Percentiles rank a stretch among this genome's conserved stretches.
These are phyloP conservation scores for Anaspis maculata DNA, from an alignment of 2,888 invertebrate species.

Conservation along the genomic window DNA sequence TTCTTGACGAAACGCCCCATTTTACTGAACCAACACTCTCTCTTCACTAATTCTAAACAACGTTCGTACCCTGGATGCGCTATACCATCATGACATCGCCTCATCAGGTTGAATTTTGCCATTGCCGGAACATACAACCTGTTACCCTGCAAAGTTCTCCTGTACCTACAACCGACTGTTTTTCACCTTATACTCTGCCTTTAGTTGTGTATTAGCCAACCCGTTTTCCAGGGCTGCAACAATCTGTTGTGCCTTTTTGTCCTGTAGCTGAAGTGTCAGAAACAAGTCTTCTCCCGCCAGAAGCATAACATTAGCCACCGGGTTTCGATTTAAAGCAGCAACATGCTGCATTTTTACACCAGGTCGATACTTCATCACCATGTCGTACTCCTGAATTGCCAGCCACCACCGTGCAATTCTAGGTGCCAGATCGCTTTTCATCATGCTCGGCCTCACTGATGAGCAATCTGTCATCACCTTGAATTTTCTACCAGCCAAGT, in stretches of 20 bases:
- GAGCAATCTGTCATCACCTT: neutral
- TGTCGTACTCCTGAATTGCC: neutral
- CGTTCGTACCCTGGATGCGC: slow-evolving; percentile 22
- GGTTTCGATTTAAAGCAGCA: slow-evolving; percentile 14
- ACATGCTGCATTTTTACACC: slow-evolving; percentile 15
- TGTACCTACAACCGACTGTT: slow-evolving; percentile 2
- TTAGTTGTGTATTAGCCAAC: neutral
- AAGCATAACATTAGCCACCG: neutral
- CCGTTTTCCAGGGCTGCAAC: slow-evolving; percentile 1
- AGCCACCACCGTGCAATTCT: slow-evolving; percentile 1
- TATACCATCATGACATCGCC: slow-evolving; percentile 26
- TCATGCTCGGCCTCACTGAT: neutral
- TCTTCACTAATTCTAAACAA: no score
- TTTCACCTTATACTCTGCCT: neutral
- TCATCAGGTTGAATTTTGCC: slow-evolving; percentile 22
- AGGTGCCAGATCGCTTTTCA: neutral
- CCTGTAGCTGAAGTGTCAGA: slow-evolving; percentile 18
- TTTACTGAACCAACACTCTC: slow-evolving; percentile 5
- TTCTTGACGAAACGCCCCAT: slow-evolving; percentile 4
- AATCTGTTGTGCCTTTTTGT: slow-evolving; percentile 10
- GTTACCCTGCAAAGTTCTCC: slow-evolving; percentile 14
- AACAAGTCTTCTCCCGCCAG: slow-evolving; percentile 21
- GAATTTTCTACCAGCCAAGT: neutral
- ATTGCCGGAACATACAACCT: slow-evolving; percentile 21
- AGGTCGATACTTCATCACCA: neutral